These are phyloP conservation scores for Campopleginae sp. DNA, from an alignment of 2,888 invertebrate genomes.

Conservation along the genomic window DNA sequence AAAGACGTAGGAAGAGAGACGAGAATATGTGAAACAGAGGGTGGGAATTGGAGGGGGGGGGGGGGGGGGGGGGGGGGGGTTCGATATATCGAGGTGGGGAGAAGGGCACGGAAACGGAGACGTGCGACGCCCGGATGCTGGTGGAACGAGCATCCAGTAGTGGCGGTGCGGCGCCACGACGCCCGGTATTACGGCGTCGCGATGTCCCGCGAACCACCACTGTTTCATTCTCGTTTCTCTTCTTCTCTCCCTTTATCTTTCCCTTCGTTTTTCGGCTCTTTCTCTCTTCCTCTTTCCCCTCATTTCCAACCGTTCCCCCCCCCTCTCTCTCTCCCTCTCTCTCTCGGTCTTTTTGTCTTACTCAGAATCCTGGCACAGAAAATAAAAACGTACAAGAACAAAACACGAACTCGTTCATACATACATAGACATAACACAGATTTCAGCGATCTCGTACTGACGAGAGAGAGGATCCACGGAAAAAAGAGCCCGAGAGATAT, in stretches of 20 bases:
- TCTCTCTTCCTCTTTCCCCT: not conserved
- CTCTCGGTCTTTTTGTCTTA: conserved; percentile 4
- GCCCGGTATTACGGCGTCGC: conserved; percentile 64
- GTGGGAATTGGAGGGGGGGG: conserved; percentile 6
- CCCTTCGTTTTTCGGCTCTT: not conserved
- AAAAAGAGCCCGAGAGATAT: conserved; percentile 24
- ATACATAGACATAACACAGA: conserved; percentile 20
- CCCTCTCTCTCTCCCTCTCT: not conserved
- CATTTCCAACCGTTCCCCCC: not conserved
- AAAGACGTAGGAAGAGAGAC: conserved; percentile 23
- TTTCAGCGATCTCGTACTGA: conserved; percentile 38
- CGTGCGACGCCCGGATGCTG: conserved; percentile 71
- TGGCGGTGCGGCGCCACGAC: conserved; percentile 71
- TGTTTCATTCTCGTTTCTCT: conserved; percentile 26
- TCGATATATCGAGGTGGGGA: conserved; percentile 63
- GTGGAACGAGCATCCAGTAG: conserved; percentile 41
- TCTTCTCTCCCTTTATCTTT: not conserved
- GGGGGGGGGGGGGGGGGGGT: conserved; percentile 23
- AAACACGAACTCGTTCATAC: not conserved
- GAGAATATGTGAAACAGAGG: conserved; percentile 19
- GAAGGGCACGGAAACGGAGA: conserved; percentile 54
- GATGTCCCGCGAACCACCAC: conserved; percentile 55
- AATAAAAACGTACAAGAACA: conserved; percentile 7
- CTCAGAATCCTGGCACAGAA: conserved; percentile 19
- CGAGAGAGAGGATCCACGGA: conserved; percentile 11